A percentile compares a stretch with the other conserved stretches of the same genome.
Conservation (phyloP, 2,113 vertebrate genomes). For the Eolophus roseicapilla region DNA sequence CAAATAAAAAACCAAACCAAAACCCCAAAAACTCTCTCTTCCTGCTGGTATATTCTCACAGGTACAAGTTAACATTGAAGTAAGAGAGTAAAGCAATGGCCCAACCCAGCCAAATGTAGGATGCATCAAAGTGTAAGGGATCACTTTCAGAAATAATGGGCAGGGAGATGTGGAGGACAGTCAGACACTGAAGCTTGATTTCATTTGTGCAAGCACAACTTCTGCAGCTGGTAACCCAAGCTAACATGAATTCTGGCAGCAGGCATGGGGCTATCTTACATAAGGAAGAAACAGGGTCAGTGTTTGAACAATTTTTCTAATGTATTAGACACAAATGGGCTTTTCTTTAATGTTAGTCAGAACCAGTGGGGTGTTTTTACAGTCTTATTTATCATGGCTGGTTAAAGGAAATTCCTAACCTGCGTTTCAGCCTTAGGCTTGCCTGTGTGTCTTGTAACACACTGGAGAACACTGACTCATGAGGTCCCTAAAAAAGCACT, state of each 20-base stretch:
- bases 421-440: not conserved
- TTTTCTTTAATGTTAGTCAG: constrained; percentile 54
- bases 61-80: not conserved
- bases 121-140: not conserved
- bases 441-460: not conserved
- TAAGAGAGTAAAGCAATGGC: not conserved
- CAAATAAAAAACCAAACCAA: not conserved
- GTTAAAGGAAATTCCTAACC: constrained; percentile 16
- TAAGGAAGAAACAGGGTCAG: constrained; percentile 17
- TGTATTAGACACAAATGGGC: constrained; percentile 15
- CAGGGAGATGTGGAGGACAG: not conserved
- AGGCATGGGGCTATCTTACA: not conserved
- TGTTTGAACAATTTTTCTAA: constrained; percentile 31
- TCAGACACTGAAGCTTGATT: not conserved
- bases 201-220: not conserved
- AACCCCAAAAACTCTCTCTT: not conserved
- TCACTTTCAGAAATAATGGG: not conserved
- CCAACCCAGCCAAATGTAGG: not conserved
- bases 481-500: not conserved
- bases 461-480: not conserved
- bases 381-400: not conserved
- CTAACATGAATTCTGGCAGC: constrained; percentile 15
- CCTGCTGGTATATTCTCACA: not conserved
- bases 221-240: constrained; percentile 10
- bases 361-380: not conserved